phyloP scores from a whole-genome alignment of 2,888 invertebrate species.

The Carcina quercana region DNA sequence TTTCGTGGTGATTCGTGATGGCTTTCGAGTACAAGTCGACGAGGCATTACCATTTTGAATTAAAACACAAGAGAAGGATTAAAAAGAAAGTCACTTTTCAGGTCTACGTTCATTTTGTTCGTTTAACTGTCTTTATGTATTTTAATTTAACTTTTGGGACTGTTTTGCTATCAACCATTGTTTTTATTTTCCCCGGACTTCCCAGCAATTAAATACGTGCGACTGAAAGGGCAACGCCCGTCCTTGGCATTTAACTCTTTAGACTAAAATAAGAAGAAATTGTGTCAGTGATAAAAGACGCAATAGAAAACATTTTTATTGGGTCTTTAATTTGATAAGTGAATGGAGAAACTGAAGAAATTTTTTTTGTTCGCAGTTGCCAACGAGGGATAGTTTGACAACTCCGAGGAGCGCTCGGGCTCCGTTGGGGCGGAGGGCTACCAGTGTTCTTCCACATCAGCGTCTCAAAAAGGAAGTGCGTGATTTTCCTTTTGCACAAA shows the following conservation, averaged over 20 bases:
- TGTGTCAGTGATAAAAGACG: too few relatives aligned
- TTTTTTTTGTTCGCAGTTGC: conserved; percentile 42
- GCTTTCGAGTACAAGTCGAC: conserved; percentile 48
- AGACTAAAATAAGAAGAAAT: too few relatives aligned
- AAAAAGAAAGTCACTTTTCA: conserved; percentile 62
- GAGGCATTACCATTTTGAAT: conserved; percentile 48
- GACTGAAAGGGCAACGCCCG: too few relatives aligned
- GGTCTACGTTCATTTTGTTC: conserved; percentile 32
- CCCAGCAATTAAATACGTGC: too few relatives aligned
- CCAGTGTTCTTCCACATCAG: conserved; percentile 63
- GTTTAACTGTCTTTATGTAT: too few relatives aligned
- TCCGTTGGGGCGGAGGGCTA: conserved; percentile 50
- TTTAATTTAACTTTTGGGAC: too few relatives aligned
- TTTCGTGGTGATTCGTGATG: conserved; percentile 42
- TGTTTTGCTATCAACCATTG: too few relatives aligned
- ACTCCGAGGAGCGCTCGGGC: conserved; percentile 67
- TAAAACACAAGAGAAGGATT: conserved; percentile 46
- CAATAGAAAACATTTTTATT: too few relatives aligned
- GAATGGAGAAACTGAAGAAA: conserved; percentile 51
- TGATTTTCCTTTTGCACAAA: too few relatives aligned
- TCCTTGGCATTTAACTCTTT: too few relatives aligned
- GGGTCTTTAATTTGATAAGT: too few relatives aligned
- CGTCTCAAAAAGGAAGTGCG: conserved; percentile 60
- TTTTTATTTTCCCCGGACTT: too few relatives aligned
- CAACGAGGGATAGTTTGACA: conserved; percentile 56